phyloP scores from a whole-genome alignment of 2,113 vertebrate species.

The Oncorhynchus keta region DNA sequence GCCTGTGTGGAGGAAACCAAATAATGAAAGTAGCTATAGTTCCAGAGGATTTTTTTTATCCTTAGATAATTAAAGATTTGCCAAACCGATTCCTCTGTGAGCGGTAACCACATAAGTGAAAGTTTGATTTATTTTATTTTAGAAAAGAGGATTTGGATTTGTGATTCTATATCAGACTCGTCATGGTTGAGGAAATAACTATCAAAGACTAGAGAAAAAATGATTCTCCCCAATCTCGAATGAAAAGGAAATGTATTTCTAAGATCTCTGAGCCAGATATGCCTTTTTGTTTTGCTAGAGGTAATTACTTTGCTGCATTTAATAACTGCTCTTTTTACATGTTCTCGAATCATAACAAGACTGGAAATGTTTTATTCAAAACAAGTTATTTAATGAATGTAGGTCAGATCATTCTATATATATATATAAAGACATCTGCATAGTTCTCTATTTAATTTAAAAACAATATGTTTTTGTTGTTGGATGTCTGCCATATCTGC shows the following conservation, averaged over 20 bases:
- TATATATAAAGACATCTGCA: neutral
- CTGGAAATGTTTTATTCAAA: slow-evolving; percentile 3
- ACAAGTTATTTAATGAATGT: neutral
- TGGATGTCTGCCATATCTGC: neutral
- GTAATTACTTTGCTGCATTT: slow-evolving; percentile 4
- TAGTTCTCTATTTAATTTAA: neutral
- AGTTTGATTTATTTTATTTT: neutral
- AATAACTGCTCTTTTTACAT: slow-evolving; percentile 18
- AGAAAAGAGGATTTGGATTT: slow-evolving; percentile 17
- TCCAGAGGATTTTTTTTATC: slow-evolving; percentile 30
- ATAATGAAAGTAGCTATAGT: slow-evolving; percentile 25
- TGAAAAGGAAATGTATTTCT: neutral
- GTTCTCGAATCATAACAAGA: slow-evolving; percentile 6
- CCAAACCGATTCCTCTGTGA: slow-evolving; percentile 19
- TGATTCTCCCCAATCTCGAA: neutral
- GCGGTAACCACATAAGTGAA: slow-evolving; percentile 6
- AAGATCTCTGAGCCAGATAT: neutral
- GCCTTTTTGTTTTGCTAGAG: neutral
- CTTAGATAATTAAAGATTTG: slow-evolving; percentile 35
- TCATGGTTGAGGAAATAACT: slow-evolving; percentile 1
- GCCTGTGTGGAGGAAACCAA: slow-evolving; percentile 24
- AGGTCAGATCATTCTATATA: neutral
- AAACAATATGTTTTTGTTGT: neutral
- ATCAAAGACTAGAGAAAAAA: neutral
- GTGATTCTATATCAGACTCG: neutral